Percentiles rank a stretch among this genome's conserved stretches.
Evolutionary conservation across 2,888 invertebrate genomes (phyloP).

Genomic region (Rhagonycha lutea): DNA sequence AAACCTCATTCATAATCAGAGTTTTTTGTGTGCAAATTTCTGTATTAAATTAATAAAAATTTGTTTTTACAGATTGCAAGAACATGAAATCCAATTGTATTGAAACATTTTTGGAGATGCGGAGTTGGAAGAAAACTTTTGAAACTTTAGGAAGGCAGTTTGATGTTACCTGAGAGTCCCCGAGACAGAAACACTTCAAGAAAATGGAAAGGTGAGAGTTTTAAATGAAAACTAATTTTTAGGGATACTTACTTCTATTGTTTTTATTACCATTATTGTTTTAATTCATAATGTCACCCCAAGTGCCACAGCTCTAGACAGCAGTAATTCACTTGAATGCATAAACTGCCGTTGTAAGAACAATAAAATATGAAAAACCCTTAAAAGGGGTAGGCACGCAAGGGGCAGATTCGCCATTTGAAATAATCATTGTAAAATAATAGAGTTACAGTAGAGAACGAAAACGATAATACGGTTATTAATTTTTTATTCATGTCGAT

Average conservation of each 20-base stretch:
- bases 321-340: not conserved
- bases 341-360: not conserved
- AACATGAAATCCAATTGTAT: not conserved
- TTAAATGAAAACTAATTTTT: not conserved
- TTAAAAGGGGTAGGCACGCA: not conserved
- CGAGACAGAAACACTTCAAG: not conserved
- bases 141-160: not conserved
- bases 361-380: not conserved
- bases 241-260: not conserved
- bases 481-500: not conserved
- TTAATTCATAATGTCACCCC: slow-evolving; percentile 23
- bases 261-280: slow-evolving; percentile 18
- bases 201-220: not conserved
- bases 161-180: not conserved
- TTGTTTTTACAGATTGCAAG: not conserved
- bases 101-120: too few relatives aligned
- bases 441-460: not conserved
- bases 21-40: too few relatives aligned
- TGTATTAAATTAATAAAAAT: too few relatives aligned
- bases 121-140: too few relatives aligned
- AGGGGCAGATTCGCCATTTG: not conserved
- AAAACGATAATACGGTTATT: not conserved
- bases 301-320: slow-evolving; percentile 13
- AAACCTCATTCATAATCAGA: too few relatives aligned
- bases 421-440: not conserved